phyloP scores from a whole-genome alignment of 2,797 vertebrate genomes.

The Rhynchotus rufescens region DNA sequence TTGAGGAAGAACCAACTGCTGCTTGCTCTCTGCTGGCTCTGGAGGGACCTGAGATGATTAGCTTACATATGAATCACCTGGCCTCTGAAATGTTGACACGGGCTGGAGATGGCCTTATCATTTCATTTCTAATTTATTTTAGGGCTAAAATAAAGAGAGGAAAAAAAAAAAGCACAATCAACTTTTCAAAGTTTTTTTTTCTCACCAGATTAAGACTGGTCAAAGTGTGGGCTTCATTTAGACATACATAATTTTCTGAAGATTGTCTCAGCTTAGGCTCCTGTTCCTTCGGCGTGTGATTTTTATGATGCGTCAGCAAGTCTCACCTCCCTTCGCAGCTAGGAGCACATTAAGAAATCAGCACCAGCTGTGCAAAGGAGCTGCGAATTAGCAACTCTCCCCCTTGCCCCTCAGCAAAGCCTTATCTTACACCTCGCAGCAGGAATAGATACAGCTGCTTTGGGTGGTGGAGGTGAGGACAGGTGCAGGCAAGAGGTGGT shows the following conservation, averaged over 20 bases:
- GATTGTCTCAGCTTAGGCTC: background rate
- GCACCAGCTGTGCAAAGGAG: background rate
- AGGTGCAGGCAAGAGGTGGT: background rate
- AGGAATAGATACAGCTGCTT: constrained; percentile 33
- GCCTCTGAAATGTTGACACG: background rate
- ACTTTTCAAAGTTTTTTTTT: background rate
- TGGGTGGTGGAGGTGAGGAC: background rate
- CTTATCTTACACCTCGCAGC: constrained; percentile 7
- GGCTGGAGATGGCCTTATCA: background rate
- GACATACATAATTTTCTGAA: background rate
- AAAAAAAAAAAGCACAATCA: background rate
- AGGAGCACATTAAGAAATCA: background rate
- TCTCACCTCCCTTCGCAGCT: constrained; percentile 33
- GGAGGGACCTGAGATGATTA: background rate
- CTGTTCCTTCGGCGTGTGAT: background rate
- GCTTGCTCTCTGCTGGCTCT: background rate
- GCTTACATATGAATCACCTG: background rate
- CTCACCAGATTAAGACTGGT: background rate
- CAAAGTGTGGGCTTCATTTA: background rate
- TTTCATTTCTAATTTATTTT: background rate
- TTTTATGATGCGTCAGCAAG: background rate
- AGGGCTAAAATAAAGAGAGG: background rate
- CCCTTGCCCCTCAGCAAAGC: constrained; percentile 26
- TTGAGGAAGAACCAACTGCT: background rate
- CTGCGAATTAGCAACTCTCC: constrained; percentile 7